Evolutionary conservation across 1,140 invertebrate species (phyloP).

Genomic region (Venustaconcha ellipsiformis): DNA sequence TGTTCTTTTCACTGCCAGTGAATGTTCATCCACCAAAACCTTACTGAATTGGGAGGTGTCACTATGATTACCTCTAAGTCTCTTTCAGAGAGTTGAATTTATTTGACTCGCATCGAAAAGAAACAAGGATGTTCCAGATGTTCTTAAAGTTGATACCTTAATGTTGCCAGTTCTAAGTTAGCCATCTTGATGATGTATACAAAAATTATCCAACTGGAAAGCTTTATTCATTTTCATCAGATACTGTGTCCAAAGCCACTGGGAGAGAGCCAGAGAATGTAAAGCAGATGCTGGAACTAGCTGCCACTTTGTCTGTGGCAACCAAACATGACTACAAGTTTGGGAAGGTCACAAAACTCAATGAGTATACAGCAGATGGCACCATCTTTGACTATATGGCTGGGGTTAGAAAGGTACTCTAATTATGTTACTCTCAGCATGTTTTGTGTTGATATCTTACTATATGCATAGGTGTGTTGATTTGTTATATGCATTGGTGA

Average conservation of each 20-base stretch:
- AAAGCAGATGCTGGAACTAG: conserved; percentile 48
- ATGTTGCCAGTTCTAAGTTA: background rate
- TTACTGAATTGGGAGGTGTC: too few relatives aligned
- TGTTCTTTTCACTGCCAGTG: too few relatives aligned
- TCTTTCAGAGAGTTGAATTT: too few relatives aligned
- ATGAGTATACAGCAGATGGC: conserved; percentile 63
- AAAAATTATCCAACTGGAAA: background rate
- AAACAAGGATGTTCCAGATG: too few relatives aligned
- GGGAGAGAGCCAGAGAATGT: conserved; percentile 47
- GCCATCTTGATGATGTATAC: background rate
- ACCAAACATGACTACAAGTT: conserved; percentile 50
- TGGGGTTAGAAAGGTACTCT: conserved; percentile 51
- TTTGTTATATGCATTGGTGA: background rate
- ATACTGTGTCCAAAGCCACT: conserved; percentile 49
- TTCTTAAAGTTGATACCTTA: too few relatives aligned
- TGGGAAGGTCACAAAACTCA: conserved; percentile 52
- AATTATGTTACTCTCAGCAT: too few relatives aligned
- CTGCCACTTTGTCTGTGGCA: conserved; percentile 39
- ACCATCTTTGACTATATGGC: conserved; percentile 67
- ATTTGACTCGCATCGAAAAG: too few relatives aligned
- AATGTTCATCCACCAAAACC: too few relatives aligned
- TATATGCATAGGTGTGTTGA: too few relatives aligned
- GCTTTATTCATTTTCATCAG: conserved; percentile 36
- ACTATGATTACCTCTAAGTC: too few relatives aligned
- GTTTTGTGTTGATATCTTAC: too few relatives aligned